Evolutionary conservation across 2,113 vertebrate genomes (phyloP).

Genomic region (Haplotaxodon microlepis): DNA sequence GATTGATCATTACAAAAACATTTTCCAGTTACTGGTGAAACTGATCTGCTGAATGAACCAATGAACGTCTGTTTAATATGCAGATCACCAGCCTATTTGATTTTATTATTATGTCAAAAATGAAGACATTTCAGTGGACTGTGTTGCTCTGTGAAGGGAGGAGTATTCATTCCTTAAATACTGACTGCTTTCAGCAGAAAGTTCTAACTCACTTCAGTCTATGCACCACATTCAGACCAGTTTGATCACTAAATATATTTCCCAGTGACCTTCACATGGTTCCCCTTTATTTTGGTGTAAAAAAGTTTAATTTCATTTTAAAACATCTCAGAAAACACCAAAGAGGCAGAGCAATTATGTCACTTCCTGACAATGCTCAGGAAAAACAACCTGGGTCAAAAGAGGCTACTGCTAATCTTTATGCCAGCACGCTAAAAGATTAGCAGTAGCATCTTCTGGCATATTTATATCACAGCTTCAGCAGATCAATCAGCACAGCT

Average conservation of each 20-base stretch:
- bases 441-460: not conserved
- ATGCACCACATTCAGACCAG: not conserved
- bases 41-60: not conserved
- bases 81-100: not conserved
- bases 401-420: not conserved
- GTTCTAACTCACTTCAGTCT: not conserved
- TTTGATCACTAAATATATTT: not conserved
- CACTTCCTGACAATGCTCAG: not conserved
- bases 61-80: not conserved
- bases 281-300: not conserved
- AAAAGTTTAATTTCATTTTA: not conserved
- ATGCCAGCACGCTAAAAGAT: not conserved
- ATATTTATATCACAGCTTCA: not conserved
- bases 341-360: not conserved
- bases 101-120: not conserved
- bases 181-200: not conserved
- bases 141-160: not conserved
- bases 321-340: not conserved
- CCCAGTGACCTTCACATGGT: not conserved
- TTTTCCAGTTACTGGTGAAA: not conserved
- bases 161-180: not conserved
- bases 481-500: not conserved
- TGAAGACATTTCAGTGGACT: not conserved
- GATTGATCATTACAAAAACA: not conserved
- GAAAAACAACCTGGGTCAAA: not conserved